Percentiles rank a stretch among this genome's conserved stretches.
These are phyloP conservation scores for Lasioglossum lativentre DNA, from an alignment of 2,888 invertebrate species.

Conservation along the genomic window DNA sequence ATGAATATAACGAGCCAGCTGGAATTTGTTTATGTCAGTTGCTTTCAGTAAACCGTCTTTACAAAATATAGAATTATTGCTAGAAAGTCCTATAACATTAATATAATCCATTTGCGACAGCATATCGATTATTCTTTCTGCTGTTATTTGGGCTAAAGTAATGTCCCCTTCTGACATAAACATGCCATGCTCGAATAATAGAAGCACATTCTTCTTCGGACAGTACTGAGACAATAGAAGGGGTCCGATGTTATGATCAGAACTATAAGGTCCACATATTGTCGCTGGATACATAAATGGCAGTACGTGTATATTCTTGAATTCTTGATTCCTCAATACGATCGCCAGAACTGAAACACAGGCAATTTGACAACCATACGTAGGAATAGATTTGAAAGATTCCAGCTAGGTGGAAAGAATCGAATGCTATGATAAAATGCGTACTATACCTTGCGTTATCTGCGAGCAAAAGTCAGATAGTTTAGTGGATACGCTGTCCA, in stretches of 20 bases:
- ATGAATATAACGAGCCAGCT: constrained; percentile 79
- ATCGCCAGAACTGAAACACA: constrained; percentile 73
- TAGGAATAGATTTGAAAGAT: background rate
- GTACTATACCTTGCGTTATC: constrained; percentile 76
- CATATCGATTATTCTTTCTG: constrained; percentile 82
- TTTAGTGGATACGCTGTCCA: constrained; percentile 63
- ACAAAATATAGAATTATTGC: constrained; percentile 74
- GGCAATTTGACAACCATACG: background rate
- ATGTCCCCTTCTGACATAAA: constrained; percentile 82
- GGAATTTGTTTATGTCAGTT: constrained; percentile 82
- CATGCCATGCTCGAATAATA: constrained; percentile 79
- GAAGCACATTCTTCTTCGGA: constrained; percentile 79
- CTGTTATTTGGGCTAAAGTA: constrained; percentile 79
- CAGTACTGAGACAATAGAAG: constrained; percentile 80
- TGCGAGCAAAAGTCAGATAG: constrained; percentile 76
- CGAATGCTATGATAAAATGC: background rate
- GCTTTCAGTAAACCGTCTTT: constrained; percentile 77
- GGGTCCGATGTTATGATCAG: constrained; percentile 81
- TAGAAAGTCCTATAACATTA: constrained; percentile 79
- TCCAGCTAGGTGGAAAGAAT: background rate
- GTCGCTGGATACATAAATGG: constrained; percentile 79
- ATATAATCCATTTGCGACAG: constrained; percentile 80
- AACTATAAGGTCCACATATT: constrained; percentile 81
- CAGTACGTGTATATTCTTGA: constrained; percentile 81
- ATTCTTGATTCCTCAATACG: constrained; percentile 75